phyloP scores from a whole-genome alignment of 1,140 invertebrate genomes.

The Lordiphosa mommai region DNA sequence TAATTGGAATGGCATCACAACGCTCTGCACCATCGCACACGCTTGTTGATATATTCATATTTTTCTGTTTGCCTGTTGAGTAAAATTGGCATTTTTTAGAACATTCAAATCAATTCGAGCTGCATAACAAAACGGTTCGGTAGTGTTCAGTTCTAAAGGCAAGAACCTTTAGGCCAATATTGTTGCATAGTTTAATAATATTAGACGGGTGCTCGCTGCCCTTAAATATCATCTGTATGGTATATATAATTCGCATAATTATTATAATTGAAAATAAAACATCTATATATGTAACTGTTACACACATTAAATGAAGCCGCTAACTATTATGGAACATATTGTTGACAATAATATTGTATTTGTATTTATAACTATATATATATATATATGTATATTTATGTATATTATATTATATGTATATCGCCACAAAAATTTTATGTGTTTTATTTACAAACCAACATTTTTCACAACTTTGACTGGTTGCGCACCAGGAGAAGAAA shows the following conservation, averaged over 20 bases:
- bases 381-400: conserved; percentile 31
- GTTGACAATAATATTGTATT: conserved; percentile 75
- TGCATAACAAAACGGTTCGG: too few species aligned
- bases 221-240: background rate
- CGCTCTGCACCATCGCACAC: too few species aligned
- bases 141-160: too few species aligned
- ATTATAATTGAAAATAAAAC: conserved; percentile 41
- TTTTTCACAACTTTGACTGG: background rate
- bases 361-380: conserved; percentile 68
- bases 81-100: too few species aligned
- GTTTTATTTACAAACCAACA: conserved; percentile 24
- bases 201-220: too few species aligned
- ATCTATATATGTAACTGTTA: conserved; percentile 59
- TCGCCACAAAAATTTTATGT: conserved; percentile 28
- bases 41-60: too few species aligned
- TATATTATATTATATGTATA: conserved; percentile 58
- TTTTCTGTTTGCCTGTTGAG: too few species aligned
- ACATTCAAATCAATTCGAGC: too few species aligned
- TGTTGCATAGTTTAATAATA: too few species aligned
- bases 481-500: background rate
- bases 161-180: too few species aligned
- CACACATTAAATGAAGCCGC: conserved; percentile 52
- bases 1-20: too few species aligned
- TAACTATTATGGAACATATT: conserved; percentile 64
- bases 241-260: conserved; percentile 23